Base-by-base conservation (phyloP, 2,113 vertebrate genomes). In the Porphyrio hochstetteri region DNA sequence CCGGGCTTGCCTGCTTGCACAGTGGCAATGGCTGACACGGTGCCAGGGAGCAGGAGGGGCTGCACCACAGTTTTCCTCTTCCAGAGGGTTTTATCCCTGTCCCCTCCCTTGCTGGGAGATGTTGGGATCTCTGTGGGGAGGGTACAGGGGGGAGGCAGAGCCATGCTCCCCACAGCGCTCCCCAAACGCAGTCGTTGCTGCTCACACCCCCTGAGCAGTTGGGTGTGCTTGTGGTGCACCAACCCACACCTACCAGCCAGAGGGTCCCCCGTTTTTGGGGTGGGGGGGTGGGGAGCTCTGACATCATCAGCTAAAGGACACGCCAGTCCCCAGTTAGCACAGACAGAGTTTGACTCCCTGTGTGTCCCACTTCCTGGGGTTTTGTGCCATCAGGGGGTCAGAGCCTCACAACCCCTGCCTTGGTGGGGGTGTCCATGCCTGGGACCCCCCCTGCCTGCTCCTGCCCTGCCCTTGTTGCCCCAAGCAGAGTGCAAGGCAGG, bases 1-100 rank as follows among this genome's bases (percentile, higher is more conserved):
- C 61, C 0, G 6, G 68, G 68, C 86, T 50, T 50, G 55, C 52
- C 67, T 72, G 8, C 25, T 53, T 53, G 25, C 0, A 2, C 69
- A 6, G 77, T 13, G 46, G 42, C 80, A 50, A 14, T 84, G 74
- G 24, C 97, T 56, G 53, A 56, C 5, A 4, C 0, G 1, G 25
- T 27, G 84, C 64, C 64, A 99, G 97, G 96, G 97, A 98, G 68
- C 98, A 98, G 50, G 96, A 98, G 88, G 96, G 98, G 83, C 97
- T 36, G 36, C 52, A 53, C 46, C 7, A 6, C 81, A 57, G 72
- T 35, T 29, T 2, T 0, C 24, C 24, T 24, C 12, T 38, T 57
- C 12, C 2, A 0, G 31, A 25, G 46, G 36, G 23, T 28, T 85
- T 68, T 89, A n/a, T 68, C n/a, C 68, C n/a, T 35, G 31, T 42